Base-by-base conservation (phyloP, 2,797 vertebrate species). In the Sebastes umbrosus region DNA sequence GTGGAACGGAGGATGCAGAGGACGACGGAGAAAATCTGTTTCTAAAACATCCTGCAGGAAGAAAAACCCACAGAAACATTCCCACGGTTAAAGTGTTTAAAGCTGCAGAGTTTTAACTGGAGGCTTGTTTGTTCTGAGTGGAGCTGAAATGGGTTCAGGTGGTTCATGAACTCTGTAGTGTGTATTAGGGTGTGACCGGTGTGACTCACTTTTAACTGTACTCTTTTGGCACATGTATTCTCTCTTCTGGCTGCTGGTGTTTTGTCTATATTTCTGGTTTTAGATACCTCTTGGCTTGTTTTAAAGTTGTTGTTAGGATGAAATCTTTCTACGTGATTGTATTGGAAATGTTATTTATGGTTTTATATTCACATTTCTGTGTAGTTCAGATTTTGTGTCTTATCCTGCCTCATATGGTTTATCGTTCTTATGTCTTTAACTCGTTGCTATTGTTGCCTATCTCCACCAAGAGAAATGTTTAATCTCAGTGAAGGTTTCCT, bases 41-140 rank as follows among this genome's bases (percentile, higher is more conserved):
- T 77, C 86, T 1, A 62, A 75, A 52, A 79, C 60, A 22, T 92
- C 79, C 94, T 95, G 50, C n/a, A 78, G 69, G 50, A 29, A 13
- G 65, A 29, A 50, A n/a, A 27, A 1, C 34, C 63, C 32, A 39
- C 9, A 25, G 16, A 58, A 24, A 52, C 18, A 1, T 16, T 9
- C 6, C 4, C 14, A 59, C 25, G 2, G 58, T 18, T 27, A 8
- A 18, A 7, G 24, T 25, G 57, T 58, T 58, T 16, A 9, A 16
- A 16, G 55, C 5, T 55, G 11, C 25, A 22, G 7, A 5, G 7
- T 16, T 58, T 16, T 27, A 58, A 29, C 57, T 18, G 13, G 13
- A 58, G 57, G 57, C 13, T 27, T 16, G 55, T 58, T 7, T 55
- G 54, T 24, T 55, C 22, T 55, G 24, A 16, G 2, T 7, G 55